Evolutionary conservation across 2,113 vertebrate genomes (phyloP).

Genomic region (Entomyzon cyanotis): DNA sequence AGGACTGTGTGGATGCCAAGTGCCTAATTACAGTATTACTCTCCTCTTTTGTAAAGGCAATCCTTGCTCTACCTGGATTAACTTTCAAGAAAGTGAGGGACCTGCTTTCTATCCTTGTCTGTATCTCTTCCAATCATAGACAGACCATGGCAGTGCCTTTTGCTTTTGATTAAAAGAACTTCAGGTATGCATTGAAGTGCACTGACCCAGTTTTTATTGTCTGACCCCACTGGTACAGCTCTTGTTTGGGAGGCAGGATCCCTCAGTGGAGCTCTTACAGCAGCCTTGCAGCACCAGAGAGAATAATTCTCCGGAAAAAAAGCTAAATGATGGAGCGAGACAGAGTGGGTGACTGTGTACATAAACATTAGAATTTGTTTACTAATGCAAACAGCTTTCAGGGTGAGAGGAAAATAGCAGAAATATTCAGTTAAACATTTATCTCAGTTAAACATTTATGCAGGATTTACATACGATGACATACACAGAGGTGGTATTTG

Average conservation of each 20-base stretch:
- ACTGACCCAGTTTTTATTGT: background rate
- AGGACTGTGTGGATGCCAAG: rapidly evolving
- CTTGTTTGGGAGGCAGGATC: background rate
- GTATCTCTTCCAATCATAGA: background rate
- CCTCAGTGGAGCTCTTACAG: background rate
- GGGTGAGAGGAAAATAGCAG: background rate
- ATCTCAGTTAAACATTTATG: background rate
- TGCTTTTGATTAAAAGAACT: background rate
- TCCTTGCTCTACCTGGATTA: background rate
- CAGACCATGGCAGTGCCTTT: background rate
- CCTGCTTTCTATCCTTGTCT: background rate
- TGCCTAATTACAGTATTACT: background rate
- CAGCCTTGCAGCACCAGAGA: background rate
- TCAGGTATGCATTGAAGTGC: background rate
- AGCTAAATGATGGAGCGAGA: background rate
- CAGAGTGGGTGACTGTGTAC: background rate
- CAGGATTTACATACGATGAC: background rate
- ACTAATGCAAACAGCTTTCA: background rate
- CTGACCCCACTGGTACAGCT: background rate
- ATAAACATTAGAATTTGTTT: conserved; percentile 15
- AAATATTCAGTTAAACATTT: conserved; percentile 7
- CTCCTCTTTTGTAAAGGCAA: background rate
- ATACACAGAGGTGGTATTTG: background rate
- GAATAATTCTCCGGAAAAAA: background rate
- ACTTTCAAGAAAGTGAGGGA: background rate